Evolutionary conservation across 2,113 vertebrate genomes (phyloP).

Genomic region (Lycaon pictus): DNA sequence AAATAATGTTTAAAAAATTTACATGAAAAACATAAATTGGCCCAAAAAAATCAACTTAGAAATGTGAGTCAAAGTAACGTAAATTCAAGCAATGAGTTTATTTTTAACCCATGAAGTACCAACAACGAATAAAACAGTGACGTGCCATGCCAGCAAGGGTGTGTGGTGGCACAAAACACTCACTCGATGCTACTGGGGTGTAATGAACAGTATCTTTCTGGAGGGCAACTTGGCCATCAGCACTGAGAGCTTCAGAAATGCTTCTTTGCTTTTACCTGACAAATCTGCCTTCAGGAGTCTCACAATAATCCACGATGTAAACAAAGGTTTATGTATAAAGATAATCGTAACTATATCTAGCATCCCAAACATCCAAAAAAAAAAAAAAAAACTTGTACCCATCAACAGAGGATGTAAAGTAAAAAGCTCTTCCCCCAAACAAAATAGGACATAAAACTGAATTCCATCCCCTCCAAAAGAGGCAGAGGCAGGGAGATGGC

Average conservation of each 20-base stretch:
- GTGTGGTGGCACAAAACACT: neutral
- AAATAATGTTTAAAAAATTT: neutral
- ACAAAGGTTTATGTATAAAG: neutral
- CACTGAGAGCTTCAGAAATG: neutral
- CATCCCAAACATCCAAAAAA: neutral
- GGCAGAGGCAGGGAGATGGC: neutral
- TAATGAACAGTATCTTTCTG: neutral
- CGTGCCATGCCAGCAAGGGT: neutral
- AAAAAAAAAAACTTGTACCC: neutral
- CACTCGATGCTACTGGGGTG: neutral
- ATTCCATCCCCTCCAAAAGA: neutral
- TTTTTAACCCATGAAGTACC: slow-evolving; percentile 14
- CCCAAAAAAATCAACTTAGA: neutral
- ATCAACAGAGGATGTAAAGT: neutral
- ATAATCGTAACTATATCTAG: neutral
- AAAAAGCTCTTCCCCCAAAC: neutral
- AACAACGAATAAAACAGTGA: slow-evolving; percentile 12
- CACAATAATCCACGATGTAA: slow-evolving; percentile 30
- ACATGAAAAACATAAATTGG: slow-evolving; percentile 8
- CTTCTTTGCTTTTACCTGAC: neutral
- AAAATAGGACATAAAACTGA: neutral
- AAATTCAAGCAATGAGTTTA: slow-evolving; percentile 28
- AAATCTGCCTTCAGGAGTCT: neutral
- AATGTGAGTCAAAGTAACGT: neutral
- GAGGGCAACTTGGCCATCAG: neutral